Conservation (phyloP, 1,140 invertebrate genomes). For the Camponotus vicinus region DNA sequence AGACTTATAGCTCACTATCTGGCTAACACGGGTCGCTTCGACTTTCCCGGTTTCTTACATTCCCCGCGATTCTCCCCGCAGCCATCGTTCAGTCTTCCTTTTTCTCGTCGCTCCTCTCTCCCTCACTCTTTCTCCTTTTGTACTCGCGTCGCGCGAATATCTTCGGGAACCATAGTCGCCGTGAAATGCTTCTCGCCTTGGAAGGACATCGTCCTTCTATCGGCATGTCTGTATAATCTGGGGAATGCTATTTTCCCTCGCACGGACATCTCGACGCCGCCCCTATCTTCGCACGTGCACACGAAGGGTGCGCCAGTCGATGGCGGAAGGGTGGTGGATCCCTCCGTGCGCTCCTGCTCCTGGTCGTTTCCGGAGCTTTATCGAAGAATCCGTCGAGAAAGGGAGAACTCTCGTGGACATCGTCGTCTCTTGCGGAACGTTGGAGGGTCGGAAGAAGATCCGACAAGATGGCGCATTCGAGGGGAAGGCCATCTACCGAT, state of each 20-base stretch:
- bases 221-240: conserved; percentile 55
- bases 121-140: not conserved
- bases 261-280: conserved; percentile 4
- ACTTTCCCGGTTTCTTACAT: conserved; percentile 29
- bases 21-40: conserved; percentile 33
- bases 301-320: conserved; percentile 36
- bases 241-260: conserved; percentile 70
- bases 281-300: conserved; percentile 12
- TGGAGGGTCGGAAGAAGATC: conserved; percentile 55
- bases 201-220: conserved; percentile 32
- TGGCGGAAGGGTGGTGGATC: conserved; percentile 35
- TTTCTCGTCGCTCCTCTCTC: not conserved
- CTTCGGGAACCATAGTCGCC: not conserved
- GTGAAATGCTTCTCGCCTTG: conserved; percentile 43
- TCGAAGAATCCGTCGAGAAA: conserved; percentile 73
- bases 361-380: conserved; percentile 72
- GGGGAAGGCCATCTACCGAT: conserved; percentile 40
- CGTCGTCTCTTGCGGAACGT: conserved; percentile 59
- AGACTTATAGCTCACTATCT: conserved; percentile 60
- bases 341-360: conserved; percentile 10
- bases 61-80: not conserved
- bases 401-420: conserved; percentile 68
- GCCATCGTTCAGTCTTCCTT: conserved; percentile 40
- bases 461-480: conserved; percentile 44
- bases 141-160: conserved; percentile 18